phyloP scores from a whole-genome alignment of 2,888 invertebrate genomes.

The Drosophila dives region DNA sequence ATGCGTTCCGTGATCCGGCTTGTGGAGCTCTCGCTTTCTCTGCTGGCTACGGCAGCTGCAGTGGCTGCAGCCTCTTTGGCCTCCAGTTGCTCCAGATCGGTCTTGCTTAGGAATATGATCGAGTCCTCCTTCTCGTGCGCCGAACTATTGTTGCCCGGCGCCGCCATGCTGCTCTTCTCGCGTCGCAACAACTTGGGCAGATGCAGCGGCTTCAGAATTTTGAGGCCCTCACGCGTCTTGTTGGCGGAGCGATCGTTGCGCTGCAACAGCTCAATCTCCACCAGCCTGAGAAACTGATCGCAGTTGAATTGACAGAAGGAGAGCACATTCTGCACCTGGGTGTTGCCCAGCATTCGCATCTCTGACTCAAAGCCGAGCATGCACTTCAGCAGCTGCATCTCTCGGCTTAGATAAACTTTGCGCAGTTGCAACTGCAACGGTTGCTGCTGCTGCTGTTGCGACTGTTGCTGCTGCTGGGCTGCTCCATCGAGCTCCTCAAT shows the following conservation, averaged over 20 bases:
- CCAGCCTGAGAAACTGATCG: conserved; percentile 83
- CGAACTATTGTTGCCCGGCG: conserved; percentile 38
- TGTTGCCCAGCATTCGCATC: conserved; percentile 84
- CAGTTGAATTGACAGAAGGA: conserved; percentile 85
- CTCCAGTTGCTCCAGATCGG: conserved; percentile 88
- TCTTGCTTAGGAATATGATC: conserved; percentile 89
- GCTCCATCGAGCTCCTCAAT: conserved; percentile 85
- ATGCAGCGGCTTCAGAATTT: conserved; percentile 86
- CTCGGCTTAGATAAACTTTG: conserved; percentile 85
- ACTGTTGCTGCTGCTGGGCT: conserved; percentile 53
- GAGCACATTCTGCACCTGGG: conserved; percentile 84
- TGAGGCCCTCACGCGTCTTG: conserved; percentile 86
- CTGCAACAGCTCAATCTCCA: conserved; percentile 83
- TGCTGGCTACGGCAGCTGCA: conserved; percentile 61
- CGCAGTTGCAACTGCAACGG: conserved; percentile 84
- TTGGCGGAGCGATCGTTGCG: conserved; percentile 84
- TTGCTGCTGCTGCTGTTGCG: conserved; percentile 19
- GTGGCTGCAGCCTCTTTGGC: conserved; percentile 70
- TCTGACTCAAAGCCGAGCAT: conserved; percentile 84
- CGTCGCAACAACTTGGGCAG: conserved; percentile 83
- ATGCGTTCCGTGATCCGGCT: conserved; percentile 84
- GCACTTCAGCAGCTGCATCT: conserved; percentile 83
- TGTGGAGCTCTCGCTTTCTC: conserved; percentile 26
- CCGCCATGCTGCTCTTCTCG: conserved; percentile 83
- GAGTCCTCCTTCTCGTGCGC: conserved; percentile 88